phyloP scores from a whole-genome alignment of 2,888 invertebrate species.

The Liopterus haemorrhoidalis region DNA sequence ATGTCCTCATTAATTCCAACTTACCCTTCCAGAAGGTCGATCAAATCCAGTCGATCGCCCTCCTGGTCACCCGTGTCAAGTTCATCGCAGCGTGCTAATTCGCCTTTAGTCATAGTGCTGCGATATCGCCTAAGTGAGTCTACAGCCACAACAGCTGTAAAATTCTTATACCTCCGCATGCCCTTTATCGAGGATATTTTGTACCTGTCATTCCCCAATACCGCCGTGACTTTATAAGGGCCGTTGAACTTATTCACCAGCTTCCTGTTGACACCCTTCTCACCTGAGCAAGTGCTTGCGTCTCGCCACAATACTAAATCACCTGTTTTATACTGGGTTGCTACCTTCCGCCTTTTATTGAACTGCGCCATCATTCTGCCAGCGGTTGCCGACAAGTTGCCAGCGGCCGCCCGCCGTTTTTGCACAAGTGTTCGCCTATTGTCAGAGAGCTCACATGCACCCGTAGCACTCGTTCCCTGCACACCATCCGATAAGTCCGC shows the following conservation, averaged over 20 bases:
- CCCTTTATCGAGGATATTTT: constrained; percentile 27
- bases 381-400: constrained; percentile 7
- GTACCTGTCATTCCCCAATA: constrained; percentile 27
- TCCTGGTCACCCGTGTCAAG: too few species aligned
- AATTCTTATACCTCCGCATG: constrained; percentile 17
- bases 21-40: too few species aligned
- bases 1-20: too few species aligned
- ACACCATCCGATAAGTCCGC: constrained; percentile 24
- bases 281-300: constrained; percentile 18
- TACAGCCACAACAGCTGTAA: constrained; percentile 17
- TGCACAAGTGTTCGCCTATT: not conserved
- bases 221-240: constrained; percentile 25
- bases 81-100: too few species aligned
- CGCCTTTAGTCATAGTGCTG: too few species aligned
- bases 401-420: constrained; percentile 3
- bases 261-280: constrained; percentile 29
- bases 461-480: not conserved
- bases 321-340: constrained; percentile 24
- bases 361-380: not conserved
- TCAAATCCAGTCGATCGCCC: too few species aligned
- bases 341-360: constrained; percentile 23
- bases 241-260: constrained; percentile 27
- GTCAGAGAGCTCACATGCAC: too few species aligned
- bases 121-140: constrained; percentile 13
- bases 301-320: constrained; percentile 28